Evolutionary conservation across 2,113 vertebrate species (phyloP), one percentile per base, ranked within the genome.

Genomic region (Cheirogaleus medius): DNA sequence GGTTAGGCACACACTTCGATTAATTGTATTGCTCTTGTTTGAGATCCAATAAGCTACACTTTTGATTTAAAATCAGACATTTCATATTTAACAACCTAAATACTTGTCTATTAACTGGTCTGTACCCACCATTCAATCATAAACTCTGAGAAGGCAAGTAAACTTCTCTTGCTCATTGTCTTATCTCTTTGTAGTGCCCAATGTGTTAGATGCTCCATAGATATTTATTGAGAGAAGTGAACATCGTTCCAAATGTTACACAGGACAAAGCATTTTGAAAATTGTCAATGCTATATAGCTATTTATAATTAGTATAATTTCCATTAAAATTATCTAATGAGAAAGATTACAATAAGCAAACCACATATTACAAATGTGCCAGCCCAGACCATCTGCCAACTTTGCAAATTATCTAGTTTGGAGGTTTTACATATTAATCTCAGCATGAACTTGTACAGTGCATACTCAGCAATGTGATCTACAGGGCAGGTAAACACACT

Each of bases 291-390:
- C 42, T 60, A 27, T 54, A 49, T 64, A 49, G 27, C 34, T 77
- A 52, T 66, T 80, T 77, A 63, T 88, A 58, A 58, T 81, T 83
- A 56, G 60, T 71, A 52, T 74, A 68, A 89, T 85, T 66, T 56
- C 15, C 54, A 94, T 69, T 77, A 74, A 96, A 94, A 90, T 39
- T 42, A 58, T 69, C 52, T 73, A 97, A 42, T 63, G 76, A 81
- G 34, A 77, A 97, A 69, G 92, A 58, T 66, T 32, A 56, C 15
- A 73, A 44, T 23, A 64, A 82, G 52, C 29, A 74, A 89, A 82
- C 6, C 11, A 92, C 34, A 42, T 3, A 71, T 85, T 54, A 69
- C 13, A 54, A 71, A 27, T 18, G 6, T 25, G 64, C 52, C 77
- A 87, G 39, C 60, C 54, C 21, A 74, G 68, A 56, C 21, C 73